A percentile compares a stretch with the other conserved stretches of the same genome.
These are phyloP conservation scores for Glomeris maerens DNA, from an alignment of 1,140 invertebrate genomes.

Conservation along the genomic window DNA sequence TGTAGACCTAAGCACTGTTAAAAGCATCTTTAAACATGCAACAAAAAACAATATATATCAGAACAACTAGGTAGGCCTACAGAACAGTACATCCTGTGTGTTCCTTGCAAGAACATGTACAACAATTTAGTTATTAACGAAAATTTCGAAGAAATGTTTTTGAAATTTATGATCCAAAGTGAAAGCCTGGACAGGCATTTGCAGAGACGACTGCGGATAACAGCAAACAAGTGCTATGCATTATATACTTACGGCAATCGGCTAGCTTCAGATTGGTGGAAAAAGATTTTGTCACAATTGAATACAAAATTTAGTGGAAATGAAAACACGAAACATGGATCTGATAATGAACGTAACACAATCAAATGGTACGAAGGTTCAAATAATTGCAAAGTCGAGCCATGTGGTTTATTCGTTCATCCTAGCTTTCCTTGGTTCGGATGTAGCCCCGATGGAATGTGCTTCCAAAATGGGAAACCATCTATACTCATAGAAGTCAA, in stretches of 20 bases:
- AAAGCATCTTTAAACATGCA: no score
- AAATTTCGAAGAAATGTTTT: no score
- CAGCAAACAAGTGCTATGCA: background rate
- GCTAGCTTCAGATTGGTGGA: background rate
- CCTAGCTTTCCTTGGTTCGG: background rate
- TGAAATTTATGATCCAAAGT: no score
- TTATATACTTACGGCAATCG: background rate
- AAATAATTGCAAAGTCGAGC: background rate
- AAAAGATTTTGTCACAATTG: background rate
- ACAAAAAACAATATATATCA: no score
- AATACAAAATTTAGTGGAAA: background rate
- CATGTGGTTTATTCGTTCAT: background rate
- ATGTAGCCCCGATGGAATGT: background rate
- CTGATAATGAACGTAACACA: background rate
- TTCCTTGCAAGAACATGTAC: no score
- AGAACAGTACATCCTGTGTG: no score
- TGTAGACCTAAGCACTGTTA: no score
- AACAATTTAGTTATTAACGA: no score
- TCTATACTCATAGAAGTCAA: background rate
- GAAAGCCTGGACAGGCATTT: no score
- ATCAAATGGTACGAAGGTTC: background rate
- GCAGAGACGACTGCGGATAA: background rate
- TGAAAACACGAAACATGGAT: background rate
- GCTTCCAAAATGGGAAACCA: background rate
- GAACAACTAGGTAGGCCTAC: no score